Evolutionary conservation across 2,113 vertebrate genomes (phyloP), one percentile per base, ranked within the genome.

Genomic region (Butorides virescens): DNA sequence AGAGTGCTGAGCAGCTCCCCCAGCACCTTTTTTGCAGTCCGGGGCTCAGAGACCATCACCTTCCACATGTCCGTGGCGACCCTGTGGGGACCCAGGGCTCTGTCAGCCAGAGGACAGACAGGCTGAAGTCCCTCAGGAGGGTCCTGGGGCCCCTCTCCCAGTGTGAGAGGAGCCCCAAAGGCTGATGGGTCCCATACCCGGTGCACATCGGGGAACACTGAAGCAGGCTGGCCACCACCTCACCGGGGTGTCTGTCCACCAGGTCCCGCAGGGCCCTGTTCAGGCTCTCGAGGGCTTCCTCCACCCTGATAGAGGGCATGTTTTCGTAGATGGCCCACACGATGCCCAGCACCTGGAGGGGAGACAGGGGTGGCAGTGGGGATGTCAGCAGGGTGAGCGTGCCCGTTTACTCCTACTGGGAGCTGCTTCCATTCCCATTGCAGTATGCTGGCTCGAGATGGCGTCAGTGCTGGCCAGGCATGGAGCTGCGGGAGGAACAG

Each of bases 401-500:
- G 1, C 16, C 29, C 3, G 5, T n/a, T 55, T 83, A 16, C 71
- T n/a, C 29, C 63, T 15, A 1, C 15, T 34, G 46, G 47, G 29
- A 55, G 65, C 25, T 42, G 39, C 65, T 91, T 56, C 63, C 1
- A 1, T 55, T 55, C n/a, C 30, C 1, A 0, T 5, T 32, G 65
- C 1, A 1, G 9, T 26, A 17, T 10, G 72, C 17, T 0, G 1
- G n/a, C 49, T 55, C 32, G 47, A 56, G 47, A 12, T 0, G 1
- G 53, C 2, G 1, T 29, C 53, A 62, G 71, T 27, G 42, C 65
- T 22, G 32, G 80, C 49, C 56, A 32, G 58, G 42, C 2, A 2
- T 7, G 3, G 46, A 30, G 9, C 34, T 1, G 0, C 55, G 53
- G 55, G 5, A 39, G 29, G 29, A 62, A 47, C 1, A 2, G 42